Evolutionary conservation across 2,888 invertebrate genomes (phyloP).

Genomic region (Alloscopus bannaensis): DNA sequence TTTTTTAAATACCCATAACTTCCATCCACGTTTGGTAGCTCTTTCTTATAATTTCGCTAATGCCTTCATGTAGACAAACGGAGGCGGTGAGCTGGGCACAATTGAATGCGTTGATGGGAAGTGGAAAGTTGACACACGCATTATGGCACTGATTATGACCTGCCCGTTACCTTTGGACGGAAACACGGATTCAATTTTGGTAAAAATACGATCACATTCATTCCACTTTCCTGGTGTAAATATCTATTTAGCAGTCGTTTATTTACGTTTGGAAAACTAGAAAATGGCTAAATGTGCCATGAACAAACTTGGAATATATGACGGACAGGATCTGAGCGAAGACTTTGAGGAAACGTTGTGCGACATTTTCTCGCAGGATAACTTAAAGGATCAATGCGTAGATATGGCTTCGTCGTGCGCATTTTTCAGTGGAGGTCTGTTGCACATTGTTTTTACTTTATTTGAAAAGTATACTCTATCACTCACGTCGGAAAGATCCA

Average conservation of each 20-base stretch:
- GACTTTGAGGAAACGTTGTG: constrained; percentile 33
- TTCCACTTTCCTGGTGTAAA: not conserved
- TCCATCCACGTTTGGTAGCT: not conserved
- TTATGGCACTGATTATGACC: constrained; percentile 47
- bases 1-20: not conserved
- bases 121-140: constrained; percentile 45
- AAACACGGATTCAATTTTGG: constrained; percentile 34
- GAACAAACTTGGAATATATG: constrained; percentile 46
- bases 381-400: constrained; percentile 5
- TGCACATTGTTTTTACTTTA: not conserved
- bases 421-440: not conserved
- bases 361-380: constrained; percentile 10
- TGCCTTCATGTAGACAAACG: not conserved
- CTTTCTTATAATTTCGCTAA: not conserved
- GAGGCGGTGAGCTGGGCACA: constrained; percentile 25
- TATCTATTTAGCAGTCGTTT: not conserved
- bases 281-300: constrained; percentile 49
- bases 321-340: constrained; percentile 29
- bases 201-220: constrained; percentile 4
- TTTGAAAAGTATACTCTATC: not conserved
- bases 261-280: too few relatives aligned
- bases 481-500: not conserved
- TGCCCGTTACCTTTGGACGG: constrained; percentile 44
- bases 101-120: constrained; percentile 43
- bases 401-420: not conserved